Conservation (phyloP, 2,797 vertebrate species). For the Glyptemys insculpta region DNA sequence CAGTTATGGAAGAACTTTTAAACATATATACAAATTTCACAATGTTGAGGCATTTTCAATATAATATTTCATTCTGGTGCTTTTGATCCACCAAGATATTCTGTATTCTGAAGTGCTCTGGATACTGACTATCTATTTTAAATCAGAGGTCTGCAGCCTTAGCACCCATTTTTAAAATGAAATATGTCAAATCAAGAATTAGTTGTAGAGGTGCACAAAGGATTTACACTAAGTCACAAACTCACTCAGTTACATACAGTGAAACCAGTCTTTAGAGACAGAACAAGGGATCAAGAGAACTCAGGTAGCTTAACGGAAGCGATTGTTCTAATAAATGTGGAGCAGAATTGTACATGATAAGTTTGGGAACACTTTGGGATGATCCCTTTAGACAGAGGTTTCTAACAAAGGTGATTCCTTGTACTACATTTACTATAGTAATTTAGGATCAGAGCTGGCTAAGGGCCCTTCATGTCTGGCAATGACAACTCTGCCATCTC, state of each 20-base stretch:
- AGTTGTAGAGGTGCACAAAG: neutral
- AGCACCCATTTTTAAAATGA: neutral
- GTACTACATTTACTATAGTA: neutral
- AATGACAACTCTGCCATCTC: neutral
- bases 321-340: neutral
- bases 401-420: neutral
- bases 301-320: neutral
- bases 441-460: neutral
- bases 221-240: neutral
- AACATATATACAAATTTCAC: neutral
- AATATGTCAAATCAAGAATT: neutral
- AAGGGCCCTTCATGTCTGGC: neutral
- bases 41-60: neutral
- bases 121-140: neutral
- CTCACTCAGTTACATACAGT: rapidly evolving
- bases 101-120: neutral
- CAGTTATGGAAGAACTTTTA: neutral
- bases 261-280: neutral
- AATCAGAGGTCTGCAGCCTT: neutral
- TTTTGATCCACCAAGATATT: neutral
- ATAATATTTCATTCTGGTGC: neutral
- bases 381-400: neutral
- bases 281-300: neutral
- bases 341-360: neutral
- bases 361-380: neutral